Conservation (phyloP, 2,888 invertebrate species). For the Andricus quercusramuli region DNA sequence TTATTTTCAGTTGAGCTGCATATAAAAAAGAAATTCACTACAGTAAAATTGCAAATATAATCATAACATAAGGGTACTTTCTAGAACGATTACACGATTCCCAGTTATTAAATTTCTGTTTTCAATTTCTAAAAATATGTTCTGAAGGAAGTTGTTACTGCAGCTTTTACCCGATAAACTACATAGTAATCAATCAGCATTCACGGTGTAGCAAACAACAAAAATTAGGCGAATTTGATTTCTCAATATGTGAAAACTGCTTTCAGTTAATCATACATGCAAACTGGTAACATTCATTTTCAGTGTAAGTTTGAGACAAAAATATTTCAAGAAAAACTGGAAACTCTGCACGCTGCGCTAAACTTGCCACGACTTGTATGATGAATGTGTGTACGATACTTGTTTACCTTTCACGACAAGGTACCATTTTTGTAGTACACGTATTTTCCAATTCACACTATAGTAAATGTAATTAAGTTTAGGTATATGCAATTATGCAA, state of each 20-base stretch:
- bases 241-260: slow-evolving; percentile 26
- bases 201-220: not conserved
- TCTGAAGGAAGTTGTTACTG: not conserved
- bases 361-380: slow-evolving; percentile 21
- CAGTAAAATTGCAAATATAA: not conserved
- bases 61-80: too few species aligned
- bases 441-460: slow-evolving; percentile 31
- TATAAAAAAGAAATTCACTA: not conserved
- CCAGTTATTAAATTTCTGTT: not conserved
- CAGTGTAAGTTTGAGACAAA: slow-evolving; percentile 21
- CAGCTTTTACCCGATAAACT: slow-evolving; percentile 6
- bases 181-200: not conserved
- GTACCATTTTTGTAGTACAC: slow-evolving; percentile 9
- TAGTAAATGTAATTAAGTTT: slow-evolving; percentile 22
- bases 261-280: slow-evolving; percentile 29
- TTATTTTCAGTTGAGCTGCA: not conserved
- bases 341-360: slow-evolving; percentile 20
- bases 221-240: slow-evolving; percentile 24
- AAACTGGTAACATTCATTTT: slow-evolving; percentile 16
- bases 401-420: slow-evolving; percentile 34
- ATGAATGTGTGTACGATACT: slow-evolving; percentile 12
- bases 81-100: not conserved
- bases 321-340: slow-evolving; percentile 28
- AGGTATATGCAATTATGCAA: slow-evolving; percentile 12
- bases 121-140: not conserved